phyloP scores from a whole-genome alignment of 2,797 vertebrate species.

The Coreius guichenoti region DNA sequence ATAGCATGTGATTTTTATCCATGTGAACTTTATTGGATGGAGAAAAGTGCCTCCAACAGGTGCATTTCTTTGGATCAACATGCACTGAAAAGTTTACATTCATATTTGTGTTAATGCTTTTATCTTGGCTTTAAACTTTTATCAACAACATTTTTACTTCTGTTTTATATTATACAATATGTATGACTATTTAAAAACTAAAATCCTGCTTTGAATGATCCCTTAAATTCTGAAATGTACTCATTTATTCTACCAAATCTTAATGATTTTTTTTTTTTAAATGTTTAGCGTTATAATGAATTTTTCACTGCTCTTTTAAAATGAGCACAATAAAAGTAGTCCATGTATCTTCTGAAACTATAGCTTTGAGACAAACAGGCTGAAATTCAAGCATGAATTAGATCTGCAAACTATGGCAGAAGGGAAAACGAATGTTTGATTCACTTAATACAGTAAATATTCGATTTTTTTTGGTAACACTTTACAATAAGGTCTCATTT shows the following conservation, averaged over 20 bases:
- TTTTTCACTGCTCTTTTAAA: too few relatives aligned
- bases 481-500: background rate
- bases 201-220: background rate
- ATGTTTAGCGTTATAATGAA: too few relatives aligned
- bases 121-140: too few relatives aligned
- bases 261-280: too few relatives aligned
- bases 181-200: background rate
- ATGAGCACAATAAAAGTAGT: too few relatives aligned
- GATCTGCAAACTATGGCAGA: background rate
- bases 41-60: background rate
- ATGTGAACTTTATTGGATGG: background rate
- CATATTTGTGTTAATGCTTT: background rate
- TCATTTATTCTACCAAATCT: too few relatives aligned
- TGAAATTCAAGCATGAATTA: background rate
- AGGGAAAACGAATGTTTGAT: background rate
- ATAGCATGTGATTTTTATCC: too few relatives aligned
- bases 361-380: background rate
- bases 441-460: background rate
- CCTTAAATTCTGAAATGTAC: too few relatives aligned
- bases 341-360: background rate
- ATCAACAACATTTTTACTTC: too few relatives aligned
- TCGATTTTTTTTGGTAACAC: background rate
- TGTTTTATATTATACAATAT: too few relatives aligned
- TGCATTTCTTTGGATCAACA: background rate
- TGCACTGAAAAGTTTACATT: background rate